These are phyloP conservation scores for Thryonomys swinderianus DNA, from an alignment of 2,113 vertebrate genomes.

Conservation along the genomic window DNA sequence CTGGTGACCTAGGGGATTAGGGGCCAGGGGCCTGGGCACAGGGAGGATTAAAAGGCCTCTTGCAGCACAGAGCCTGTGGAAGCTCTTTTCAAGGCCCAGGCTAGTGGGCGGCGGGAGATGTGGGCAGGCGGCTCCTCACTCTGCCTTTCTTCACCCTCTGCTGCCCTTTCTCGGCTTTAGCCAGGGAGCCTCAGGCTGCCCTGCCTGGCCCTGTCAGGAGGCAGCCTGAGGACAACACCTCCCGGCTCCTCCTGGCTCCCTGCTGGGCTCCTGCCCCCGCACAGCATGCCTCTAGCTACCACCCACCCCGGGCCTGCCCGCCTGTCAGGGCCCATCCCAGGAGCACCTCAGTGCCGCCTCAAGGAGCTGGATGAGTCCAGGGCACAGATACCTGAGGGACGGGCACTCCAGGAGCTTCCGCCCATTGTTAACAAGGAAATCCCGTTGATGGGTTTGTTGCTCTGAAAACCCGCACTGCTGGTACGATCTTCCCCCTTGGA, in stretches of 20 bases:
- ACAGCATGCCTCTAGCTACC: conserved; percentile 55
- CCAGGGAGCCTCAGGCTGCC: conserved; percentile 53
- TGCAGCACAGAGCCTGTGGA: conserved; percentile 58
- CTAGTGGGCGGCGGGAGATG: conserved; percentile 79
- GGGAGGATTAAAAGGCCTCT: conserved; percentile 80
- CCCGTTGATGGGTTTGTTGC: background rate
- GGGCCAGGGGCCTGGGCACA: conserved; percentile 38
- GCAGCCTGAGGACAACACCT: conserved; percentile 62
- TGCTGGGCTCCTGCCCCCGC: conserved; percentile 66
- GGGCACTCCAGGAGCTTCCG: background rate
- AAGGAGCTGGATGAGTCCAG: background rate
- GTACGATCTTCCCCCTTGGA: background rate
- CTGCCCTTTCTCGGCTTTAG: conserved; percentile 47
- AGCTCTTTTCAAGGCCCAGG: conserved; percentile 77
- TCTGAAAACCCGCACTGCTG: accelerated
- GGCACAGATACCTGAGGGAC: background rate
- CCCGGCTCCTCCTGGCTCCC: conserved; percentile 75
- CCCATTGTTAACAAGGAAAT: background rate
- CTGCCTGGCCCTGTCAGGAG: conserved; percentile 53
- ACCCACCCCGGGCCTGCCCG: background rate
- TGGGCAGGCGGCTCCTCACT: conserved; percentile 57
- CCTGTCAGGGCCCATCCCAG: background rate
- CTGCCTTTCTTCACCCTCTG: conserved; percentile 66
- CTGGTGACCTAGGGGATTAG: conserved; percentile 41
- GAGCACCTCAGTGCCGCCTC: background rate